Conservation (phyloP, 2,797 vertebrate genomes). For the Siniperca undulata region DNA sequence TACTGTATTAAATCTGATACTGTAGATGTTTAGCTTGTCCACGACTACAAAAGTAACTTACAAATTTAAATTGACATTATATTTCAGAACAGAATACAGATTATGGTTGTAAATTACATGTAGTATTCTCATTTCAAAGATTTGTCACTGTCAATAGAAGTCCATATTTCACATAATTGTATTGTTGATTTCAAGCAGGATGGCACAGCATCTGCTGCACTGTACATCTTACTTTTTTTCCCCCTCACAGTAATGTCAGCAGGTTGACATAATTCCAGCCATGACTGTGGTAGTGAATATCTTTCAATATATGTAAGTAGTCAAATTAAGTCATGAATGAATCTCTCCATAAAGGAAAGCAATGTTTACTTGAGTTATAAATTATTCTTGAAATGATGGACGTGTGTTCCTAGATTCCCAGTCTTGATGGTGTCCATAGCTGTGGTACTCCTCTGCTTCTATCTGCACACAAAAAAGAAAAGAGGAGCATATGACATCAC, state of each 20-base stretch:
- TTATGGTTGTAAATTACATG: neutral
- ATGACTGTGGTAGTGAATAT: conserved; percentile 31
- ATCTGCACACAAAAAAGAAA: conserved; percentile 54
- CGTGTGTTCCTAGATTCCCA: conserved; percentile 63
- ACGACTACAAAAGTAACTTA: neutral
- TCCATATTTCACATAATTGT: neutral
- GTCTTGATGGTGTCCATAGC: conserved; percentile 53
- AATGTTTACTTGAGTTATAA: neutral
- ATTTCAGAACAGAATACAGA: neutral
- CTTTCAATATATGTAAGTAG: conserved; percentile 67
- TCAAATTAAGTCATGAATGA: neutral
- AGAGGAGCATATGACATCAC: conserved; percentile 27
- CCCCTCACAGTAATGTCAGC: conserved; percentile 42
- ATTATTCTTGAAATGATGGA: neutral
- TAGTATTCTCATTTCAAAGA: neutral
- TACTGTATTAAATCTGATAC: neutral
- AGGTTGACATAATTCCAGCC: conserved; percentile 9
- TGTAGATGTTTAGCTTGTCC: neutral
- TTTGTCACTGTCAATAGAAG: neutral
- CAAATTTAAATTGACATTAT: neutral
- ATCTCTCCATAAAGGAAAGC: neutral
- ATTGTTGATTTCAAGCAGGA: neutral
- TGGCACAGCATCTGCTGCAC: neutral
- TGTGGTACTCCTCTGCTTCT: conserved; percentile 68
- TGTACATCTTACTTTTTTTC: neutral